These are phyloP conservation scores for Portunus trituberculatus DNA, from an alignment of 1,140 invertebrate genomes.

Conservation along the genomic window DNA sequence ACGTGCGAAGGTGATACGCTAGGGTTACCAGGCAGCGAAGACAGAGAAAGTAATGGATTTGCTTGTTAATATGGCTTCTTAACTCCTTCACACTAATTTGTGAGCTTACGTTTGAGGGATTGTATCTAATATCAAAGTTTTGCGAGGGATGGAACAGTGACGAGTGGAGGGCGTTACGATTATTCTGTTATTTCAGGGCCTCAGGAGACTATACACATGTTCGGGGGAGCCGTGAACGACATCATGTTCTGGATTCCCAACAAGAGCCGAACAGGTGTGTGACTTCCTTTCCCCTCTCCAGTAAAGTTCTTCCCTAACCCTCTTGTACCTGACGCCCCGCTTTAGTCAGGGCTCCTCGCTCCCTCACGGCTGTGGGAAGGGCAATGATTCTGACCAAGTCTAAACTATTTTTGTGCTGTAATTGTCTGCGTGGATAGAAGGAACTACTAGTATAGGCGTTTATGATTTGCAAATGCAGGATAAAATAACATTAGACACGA, in stretches of 20 bases:
- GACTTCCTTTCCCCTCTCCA: neutral
- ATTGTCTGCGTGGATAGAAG: too few species aligned
- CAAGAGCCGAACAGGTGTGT: constrained; percentile 66
- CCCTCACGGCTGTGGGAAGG: neutral
- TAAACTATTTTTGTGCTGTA: too few species aligned
- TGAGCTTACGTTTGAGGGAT: neutral
- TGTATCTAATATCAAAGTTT: too few species aligned
- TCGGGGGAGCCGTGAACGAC: constrained; percentile 61
- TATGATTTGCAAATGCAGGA: too few species aligned
- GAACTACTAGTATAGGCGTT: too few species aligned
- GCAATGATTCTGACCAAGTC: too few species aligned
- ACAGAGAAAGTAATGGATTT: neutral
- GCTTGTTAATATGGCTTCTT: neutral
- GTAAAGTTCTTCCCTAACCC: neutral
- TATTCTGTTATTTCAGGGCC: constrained; percentile 36
- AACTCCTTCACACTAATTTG: neutral
- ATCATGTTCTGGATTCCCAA: constrained; percentile 72
- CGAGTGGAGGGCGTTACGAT: neutral
- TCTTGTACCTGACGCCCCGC: too few species aligned
- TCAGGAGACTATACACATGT: constrained; percentile 43
- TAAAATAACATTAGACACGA: too few species aligned
- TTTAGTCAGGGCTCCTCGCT: neutral
- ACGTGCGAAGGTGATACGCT: neutral
- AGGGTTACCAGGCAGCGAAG: neutral
- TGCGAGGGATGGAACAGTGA: neutral